phyloP scores from a whole-genome alignment of 2,797 vertebrate genomes.

The Alcedo atthis region DNA sequence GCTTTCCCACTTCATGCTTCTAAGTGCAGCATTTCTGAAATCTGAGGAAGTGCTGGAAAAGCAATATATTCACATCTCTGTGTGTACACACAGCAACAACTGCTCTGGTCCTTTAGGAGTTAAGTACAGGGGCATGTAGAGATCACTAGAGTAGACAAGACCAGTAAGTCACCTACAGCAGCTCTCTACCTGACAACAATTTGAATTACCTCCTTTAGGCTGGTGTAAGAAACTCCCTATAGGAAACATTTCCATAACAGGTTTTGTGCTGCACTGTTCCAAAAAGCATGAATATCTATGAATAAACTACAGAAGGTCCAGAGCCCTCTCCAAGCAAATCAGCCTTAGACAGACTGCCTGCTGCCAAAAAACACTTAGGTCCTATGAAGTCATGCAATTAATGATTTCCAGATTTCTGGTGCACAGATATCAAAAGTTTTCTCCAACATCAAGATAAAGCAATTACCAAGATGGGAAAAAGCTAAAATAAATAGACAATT shows the following conservation, averaged over 20 bases:
- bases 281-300: background rate
- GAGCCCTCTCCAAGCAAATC: background rate
- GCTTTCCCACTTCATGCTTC: background rate
- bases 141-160: background rate
- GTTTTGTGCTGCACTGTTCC: background rate
- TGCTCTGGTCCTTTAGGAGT: background rate
- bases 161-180: background rate
- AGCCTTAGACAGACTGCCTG: background rate
- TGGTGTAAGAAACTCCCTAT: background rate
- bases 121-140: background rate
- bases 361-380: slow-evolving; percentile 29
- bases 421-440: slow-evolving; percentile 19
- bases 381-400: slow-evolving; percentile 22
- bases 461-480: background rate
- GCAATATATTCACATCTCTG: background rate
- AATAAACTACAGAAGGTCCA: background rate
- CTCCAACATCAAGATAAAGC: background rate
- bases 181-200: background rate
- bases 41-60: background rate
- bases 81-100: background rate
- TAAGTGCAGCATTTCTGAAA: background rate
- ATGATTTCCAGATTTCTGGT: slow-evolving; percentile 46
- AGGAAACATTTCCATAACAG: background rate
- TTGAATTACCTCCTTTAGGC: background rate
- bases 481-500: background rate